Base-by-base conservation (phyloP, 2,888 invertebrate species). In the Diarsia mendica region DNA sequence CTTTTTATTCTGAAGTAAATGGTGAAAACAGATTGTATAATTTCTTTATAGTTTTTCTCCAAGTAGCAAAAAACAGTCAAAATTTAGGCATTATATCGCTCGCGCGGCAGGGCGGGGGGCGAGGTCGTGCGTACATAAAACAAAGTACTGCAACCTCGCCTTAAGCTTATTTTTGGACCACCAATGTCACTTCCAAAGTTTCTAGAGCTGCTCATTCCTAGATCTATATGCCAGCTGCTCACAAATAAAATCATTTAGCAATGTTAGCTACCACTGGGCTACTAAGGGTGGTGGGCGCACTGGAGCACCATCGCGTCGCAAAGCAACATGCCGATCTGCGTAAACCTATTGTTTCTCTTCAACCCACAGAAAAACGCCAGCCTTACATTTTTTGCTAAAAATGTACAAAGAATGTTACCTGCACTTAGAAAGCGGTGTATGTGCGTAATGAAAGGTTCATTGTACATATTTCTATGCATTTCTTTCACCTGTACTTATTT, bases 301-400 rank as follows among this genome's bases (percentile, higher is more conserved):
- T 33, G 83, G 83, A 80, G 72, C 73, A 83, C 75, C 85, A 87
- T 88, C 85, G 86, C 85, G 87, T 87, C 85, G 85, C 28, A 28
- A 28, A n/a, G n/a, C 85, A 88, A 89, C 85, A 80, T 69, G 69
- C 87, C 85, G 89, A 89, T 90, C 90, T 89, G 88, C 89, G 88
- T 89, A 87, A 89, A 88, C 75, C 89, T 83, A 89, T 93, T 92
- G 92, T 92, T 90, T 90, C 89, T 78, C 77, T 74, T 79, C 23
- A 73, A 80, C 80, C 68, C 75, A 75, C 82, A 87, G 78, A 89
- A 91, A 90, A 87, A 80, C 72, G 53, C 33, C 71, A 61, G 71
- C 82, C 67, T 66, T 67, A 28, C 13, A 60, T 74, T 84, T 85
- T 90, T 89, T 87, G 72, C 75, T 79, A 72, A 77, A 89, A 86